phyloP scores from a whole-genome alignment of 2,888 invertebrate species.

The Lucinisca nassula region DNA sequence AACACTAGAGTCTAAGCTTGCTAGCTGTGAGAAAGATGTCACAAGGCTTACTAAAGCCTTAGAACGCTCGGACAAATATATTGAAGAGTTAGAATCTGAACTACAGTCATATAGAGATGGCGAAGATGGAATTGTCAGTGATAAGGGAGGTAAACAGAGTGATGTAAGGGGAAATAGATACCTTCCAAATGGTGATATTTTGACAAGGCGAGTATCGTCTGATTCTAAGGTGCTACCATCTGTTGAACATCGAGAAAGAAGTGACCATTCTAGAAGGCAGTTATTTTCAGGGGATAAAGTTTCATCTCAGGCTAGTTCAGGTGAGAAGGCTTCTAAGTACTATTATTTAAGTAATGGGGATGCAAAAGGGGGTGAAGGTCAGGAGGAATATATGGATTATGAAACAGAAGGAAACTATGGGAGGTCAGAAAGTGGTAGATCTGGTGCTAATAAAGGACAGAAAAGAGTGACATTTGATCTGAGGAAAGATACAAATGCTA shows the following conservation, averaged over 20 bases:
- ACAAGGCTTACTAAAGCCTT: conserved; percentile 84
- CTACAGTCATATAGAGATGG: conserved; percentile 56
- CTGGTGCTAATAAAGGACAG: conserved; percentile 62
- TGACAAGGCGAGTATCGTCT: conserved; percentile 44
- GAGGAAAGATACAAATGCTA: conserved; percentile 68
- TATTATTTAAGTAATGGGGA: conserved; percentile 62
- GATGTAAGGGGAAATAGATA: conserved; percentile 46
- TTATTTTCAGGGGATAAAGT: conserved; percentile 71
- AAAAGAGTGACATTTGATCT: conserved; percentile 81
- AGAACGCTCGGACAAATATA: conserved; percentile 85
- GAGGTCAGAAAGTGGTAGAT: conserved; percentile 61
- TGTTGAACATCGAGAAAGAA: conserved; percentile 46
- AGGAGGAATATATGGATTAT: conserved; percentile 43
- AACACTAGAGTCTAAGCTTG: conserved; percentile 84
- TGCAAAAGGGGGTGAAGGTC: conserved; percentile 36
- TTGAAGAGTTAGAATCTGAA: conserved; percentile 83
- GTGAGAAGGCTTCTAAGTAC: conserved; percentile 73
- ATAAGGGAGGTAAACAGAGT: conserved; percentile 24
- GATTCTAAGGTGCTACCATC: conserved; percentile 56
- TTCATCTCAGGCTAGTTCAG: conserved; percentile 45
- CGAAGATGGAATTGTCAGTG: conserved; percentile 4
- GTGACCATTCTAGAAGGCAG: conserved; percentile 70
- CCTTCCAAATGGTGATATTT: conserved; percentile 56
- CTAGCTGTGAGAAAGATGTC: conserved; percentile 84
- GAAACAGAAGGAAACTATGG: conserved; percentile 46